Base-by-base conservation (phyloP, 2,888 invertebrate species). In the Agrotis puta region DNA sequence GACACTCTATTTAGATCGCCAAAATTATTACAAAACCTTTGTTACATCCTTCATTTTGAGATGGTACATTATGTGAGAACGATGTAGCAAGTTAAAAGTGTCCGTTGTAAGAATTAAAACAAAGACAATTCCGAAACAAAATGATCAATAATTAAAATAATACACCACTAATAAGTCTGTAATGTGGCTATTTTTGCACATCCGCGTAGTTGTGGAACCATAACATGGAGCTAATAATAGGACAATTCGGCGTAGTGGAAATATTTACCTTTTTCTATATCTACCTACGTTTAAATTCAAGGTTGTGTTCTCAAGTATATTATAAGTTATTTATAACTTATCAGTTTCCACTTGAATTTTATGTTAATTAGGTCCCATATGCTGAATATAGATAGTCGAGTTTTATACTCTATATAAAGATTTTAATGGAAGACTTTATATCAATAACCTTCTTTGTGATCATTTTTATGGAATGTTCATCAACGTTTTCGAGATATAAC, bases 91-190 rank as follows among this genome's bases (percentile, higher is more conserved):
- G n/a, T n/a, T n/a, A n/a, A n/a, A n/a, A n/a, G n/a, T n/a, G n/a
- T n/a, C n/a, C n/a, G n/a, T n/a, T n/a, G n/a, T n/a, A n/a, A n/a
- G n/a, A n/a, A n/a, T n/a, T n/a, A n/a, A n/a, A n/a, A n/a, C n/a
- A n/a, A n/a, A n/a, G n/a, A n/a, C n/a, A n/a, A n/a, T n/a, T n/a
- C n/a, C n/a, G n/a, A n/a, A n/a, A n/a, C n/a, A n/a, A n/a, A n/a
- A n/a, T n/a, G n/a, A n/a, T n/a, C n/a, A n/a, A n/a, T n/a, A n/a
- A n/a, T n/a, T n/a, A n/a, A n/a, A n/a, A n/a, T n/a, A n/a, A n/a
- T n/a, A 39, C 20, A 27, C 51, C n/a, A 53, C 61, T 75, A 57
- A 76, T 80, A 58, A 54, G 18, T 53, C 18, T 63, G 47, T 71
- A 22, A 27, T 13, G 51, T 13, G 33, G n/a, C 65, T 79, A 74